Evolutionary conservation across 2,797 vertebrate species (phyloP), one percentile per base, ranked within the genome.

Genomic region (Falco peregrinus): DNA sequence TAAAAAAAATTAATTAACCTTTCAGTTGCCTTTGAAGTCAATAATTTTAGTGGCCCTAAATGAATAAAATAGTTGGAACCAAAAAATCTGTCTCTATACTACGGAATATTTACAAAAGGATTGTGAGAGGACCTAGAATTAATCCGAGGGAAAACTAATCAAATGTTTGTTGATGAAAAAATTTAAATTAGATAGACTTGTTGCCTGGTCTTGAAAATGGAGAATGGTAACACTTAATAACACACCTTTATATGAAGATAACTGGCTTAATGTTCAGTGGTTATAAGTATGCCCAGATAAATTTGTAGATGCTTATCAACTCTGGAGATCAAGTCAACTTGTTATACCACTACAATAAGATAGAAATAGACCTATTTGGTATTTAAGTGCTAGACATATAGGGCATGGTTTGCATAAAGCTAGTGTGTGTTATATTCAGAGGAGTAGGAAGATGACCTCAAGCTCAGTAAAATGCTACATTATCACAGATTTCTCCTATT

Each of bases 381-480:
- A 89, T 92, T 93, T 79, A 86, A 51, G 28, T 94, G 87, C 67
- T 95, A 94, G 79, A 96, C 59, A 56, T 63, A 86, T 5, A 93
- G 84, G 90, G 81, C 71, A 70, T 37, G 88, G 65, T 93, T 93
- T 93, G 90, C 87, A 81, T 94, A 96, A 96, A 96, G 93, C 84
- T 91, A 93, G 47, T 67, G 82, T 95, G 54, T 92, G 33, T 95
- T 93, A 87, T 90, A 87, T 71, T 85, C 84, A 88, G 84, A 95
- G 90, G 78, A 95, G 75, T 8, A 93, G 84, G 69, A 94, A 89
- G 79, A 78, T 94, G 82, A 93, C 69, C 61, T 94, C 84, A 86
- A 96, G 94, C 84, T 91, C 69, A 86, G 74, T 86, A 93, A 94
- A 96, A 96, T 95, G 94, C 92, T 91, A 93, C 90, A 91, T 60